Evolutionary conservation across 2,113 vertebrate genomes (phyloP), one percentile per base, ranked within the genome.

Genomic region (Eretmochelys imbricata): DNA sequence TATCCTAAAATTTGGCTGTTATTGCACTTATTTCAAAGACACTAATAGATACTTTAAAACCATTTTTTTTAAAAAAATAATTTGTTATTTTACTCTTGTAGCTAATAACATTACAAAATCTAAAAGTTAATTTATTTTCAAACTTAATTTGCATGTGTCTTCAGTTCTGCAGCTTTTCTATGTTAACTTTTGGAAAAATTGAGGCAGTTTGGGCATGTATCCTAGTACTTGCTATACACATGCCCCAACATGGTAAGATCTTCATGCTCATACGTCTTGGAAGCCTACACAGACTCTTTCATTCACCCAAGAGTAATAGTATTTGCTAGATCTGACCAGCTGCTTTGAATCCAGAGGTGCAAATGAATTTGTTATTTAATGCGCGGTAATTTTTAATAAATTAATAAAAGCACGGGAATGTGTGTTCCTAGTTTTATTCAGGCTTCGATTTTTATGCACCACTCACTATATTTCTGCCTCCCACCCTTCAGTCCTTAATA

Each of bases 121-220:
- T 9, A 1, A 80, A 85, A 86, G 83, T 11, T 17, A 51, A 3
- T 55, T 72, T 78, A 2, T 53, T 78, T 78, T 24, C 78, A 84
- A 46, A 89, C 25, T 85, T 85, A 69, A 80, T 12, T 20, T 0
- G 1, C 1, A 42, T 42, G 4, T 75, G 5, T n/a, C 35, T 94
- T 90, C 29, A 89, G 49, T 93, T 80, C 25, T 5, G 6, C 0
- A 3, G 9, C 17, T 91, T 75, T 89, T 93, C 50, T 79, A 82
- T 0, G 31, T 31, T 69, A 0, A 62, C 17, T 27, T 13, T 35
- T 57, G 17, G 75, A 17, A 13, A 49, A 75, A 57, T 0, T 85
- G 48, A 5, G 81, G 25, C 93, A 83, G 10, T 78, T 69, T 20
- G 75, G 2, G 87, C 62, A 83, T 12, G 5, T 49, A 82, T 53